phyloP scores from a whole-genome alignment of 23 tunicate genomes.

The Trididemnum miniatum region DNA sequence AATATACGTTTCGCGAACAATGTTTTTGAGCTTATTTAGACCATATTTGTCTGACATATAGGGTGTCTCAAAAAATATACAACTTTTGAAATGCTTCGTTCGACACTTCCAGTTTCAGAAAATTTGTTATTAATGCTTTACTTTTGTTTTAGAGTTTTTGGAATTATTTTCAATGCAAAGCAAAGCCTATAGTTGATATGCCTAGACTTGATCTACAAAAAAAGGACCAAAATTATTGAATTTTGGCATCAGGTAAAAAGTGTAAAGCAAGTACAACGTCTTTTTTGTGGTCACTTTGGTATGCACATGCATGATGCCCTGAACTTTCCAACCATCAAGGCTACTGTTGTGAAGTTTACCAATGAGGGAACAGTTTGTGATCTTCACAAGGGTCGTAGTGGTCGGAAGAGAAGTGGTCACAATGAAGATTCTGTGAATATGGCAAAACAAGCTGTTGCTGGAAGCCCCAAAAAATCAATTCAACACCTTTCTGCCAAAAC shows the following conservation, averaged over 20 bases:
- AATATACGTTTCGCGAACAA: too few relatives aligned
- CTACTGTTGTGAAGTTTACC: neutral
- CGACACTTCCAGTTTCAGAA: neutral
- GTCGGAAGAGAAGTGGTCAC: neutral
- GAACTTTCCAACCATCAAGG: neutral
- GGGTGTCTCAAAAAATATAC: neutral
- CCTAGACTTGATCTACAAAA: neutral
- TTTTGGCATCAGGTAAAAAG: neutral
- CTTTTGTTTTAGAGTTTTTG: neutral
- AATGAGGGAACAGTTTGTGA: too few relatives aligned
- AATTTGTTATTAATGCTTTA: neutral
- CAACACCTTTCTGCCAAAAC: neutral
- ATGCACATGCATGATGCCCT: neutral
- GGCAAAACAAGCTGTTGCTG: neutral
- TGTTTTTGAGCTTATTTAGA: too few relatives aligned
- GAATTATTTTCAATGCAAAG: neutral
- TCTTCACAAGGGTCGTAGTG: neutral
- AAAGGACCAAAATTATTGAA: neutral
- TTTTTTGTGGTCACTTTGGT: neutral
- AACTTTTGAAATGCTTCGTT: neutral
- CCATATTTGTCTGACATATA: too few relatives aligned
- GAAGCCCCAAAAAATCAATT: neutral
- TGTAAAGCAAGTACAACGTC: slow-evolving; percentile 6
- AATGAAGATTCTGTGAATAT: neutral
- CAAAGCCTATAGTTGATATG: neutral